phyloP scores from a whole-genome alignment of 1,140 invertebrate species.

The Phthorimaea operculella region DNA sequence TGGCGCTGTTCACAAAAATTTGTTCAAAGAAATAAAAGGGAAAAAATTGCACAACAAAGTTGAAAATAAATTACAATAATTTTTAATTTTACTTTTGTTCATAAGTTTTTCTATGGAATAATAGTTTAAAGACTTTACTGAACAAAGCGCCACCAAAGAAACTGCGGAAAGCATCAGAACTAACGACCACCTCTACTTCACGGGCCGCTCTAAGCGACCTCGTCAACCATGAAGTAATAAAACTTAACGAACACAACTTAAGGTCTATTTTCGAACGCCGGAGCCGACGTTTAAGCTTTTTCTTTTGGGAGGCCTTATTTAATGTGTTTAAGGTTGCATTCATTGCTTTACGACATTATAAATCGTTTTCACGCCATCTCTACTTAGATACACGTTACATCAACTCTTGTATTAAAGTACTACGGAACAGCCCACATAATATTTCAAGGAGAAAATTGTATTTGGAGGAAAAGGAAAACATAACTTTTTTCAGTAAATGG shows the following conservation, averaged over 20 bases:
- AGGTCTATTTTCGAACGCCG: constrained; percentile 27
- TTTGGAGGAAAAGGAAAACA: too few relatives aligned
- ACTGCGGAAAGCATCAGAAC: constrained; percentile 43
- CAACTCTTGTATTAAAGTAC: not conserved
- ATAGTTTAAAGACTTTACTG: not conserved
- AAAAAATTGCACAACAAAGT: too few relatives aligned
- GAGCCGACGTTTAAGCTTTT: constrained; percentile 28
- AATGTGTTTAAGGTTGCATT: constrained; percentile 39
- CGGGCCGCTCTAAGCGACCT: constrained; percentile 20
- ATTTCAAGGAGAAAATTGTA: too few relatives aligned
- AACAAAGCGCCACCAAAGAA: constrained; percentile 18
- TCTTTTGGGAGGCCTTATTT: constrained; percentile 15
- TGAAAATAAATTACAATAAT: too few relatives aligned
- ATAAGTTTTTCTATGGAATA: not conserved
- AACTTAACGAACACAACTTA: constrained; percentile 27
- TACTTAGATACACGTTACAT: constrained; percentile 17
- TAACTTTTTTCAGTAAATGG: too few relatives aligned
- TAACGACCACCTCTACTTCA: constrained; percentile 15
- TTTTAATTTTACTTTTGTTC: not conserved
- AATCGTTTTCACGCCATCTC: constrained; percentile 37
- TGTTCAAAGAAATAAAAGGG: too few relatives aligned
- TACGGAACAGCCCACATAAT: too few relatives aligned
- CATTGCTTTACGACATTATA: constrained; percentile 31
- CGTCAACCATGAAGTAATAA: constrained; percentile 25
- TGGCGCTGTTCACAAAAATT: constrained; percentile 29